Evolutionary conservation across 2,888 invertebrate genomes (phyloP), one percentile per base, ranked within the genome.

Genomic region (Unio pictorum): DNA sequence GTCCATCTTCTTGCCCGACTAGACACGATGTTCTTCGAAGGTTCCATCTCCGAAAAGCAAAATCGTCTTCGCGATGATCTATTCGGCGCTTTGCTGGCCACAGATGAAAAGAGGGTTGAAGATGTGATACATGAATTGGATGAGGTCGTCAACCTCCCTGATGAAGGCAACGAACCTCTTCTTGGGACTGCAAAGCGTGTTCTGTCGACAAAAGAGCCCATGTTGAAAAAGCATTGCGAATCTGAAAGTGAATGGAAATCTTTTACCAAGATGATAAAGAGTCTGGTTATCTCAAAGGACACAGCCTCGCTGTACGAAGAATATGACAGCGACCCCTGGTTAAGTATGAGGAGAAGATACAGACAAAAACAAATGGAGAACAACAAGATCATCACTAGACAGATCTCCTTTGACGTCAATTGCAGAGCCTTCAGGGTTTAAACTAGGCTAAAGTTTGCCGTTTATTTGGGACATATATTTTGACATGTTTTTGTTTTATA

Each of bases 251-350:
- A 78, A 64, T 81, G 81, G 81, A 68, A 30, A n/a, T 4, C 45
- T 7, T 55, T 69, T 23, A 56, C 55, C 8, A 60, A 61, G 11
- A 18, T 61, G 17, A 18, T 69, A 1, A 67, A 55, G 55, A 65
- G 23, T 20, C 64, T 26, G 23, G 64, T 64, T 15, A 64, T 30
- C 6, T 62, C 72, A n/a, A 73, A 75, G 7, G 76, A 80, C 63
- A 74, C 71, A 65, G 61, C 56, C 2, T 68, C 73, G 58, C 56
- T 79, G 30, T 34, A 71, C 55, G 79, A 81, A 61, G 79, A 81
- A 61, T 78, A 79, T 64, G 75, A 76, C 68, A 78, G 79, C 58
- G 79, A 76, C 58, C 78, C 76, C 15, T 81, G 81, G 81, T 69
- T 76, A 23, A 71, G 69, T 54, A 65, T 75, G 62, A 65, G 80